Evolutionary conservation across 2,113 vertebrate genomes (phyloP).

Genomic region (Haemorhous mexicanus): DNA sequence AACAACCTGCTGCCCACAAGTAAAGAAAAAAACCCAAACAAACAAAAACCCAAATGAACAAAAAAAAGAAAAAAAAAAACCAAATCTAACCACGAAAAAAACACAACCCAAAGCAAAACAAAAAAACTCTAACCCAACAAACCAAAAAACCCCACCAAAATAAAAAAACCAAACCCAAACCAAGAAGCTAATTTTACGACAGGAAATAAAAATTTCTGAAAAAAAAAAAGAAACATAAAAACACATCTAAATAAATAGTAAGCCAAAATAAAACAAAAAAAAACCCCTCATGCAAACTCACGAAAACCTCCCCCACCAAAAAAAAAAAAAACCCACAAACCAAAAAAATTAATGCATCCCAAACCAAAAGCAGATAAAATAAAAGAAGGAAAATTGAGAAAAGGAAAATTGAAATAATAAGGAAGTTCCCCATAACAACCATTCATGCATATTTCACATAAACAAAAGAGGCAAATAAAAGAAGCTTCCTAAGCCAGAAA

Average conservation of each 20-base stretch:
- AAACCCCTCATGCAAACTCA: neutral
- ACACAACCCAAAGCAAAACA: neutral
- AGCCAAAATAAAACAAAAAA: neutral
- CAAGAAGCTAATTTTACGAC: neutral
- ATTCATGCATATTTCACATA: neutral
- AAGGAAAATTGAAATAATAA: neutral
- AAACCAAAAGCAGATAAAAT: neutral
- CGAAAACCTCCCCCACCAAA: neutral
- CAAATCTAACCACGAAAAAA: neutral
- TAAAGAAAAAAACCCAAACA: neutral
- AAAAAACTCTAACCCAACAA: neutral
- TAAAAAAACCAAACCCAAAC: neutral
- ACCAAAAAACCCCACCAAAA: neutral
- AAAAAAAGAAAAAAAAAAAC: neutral
- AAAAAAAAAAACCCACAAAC: neutral
- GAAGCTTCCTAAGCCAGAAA: neutral
- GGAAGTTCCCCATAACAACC: accelerated
- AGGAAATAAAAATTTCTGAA: neutral
- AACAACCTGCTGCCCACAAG: neutral
- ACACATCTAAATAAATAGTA: accelerated
- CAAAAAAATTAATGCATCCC: too few species aligned
- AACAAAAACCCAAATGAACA: neutral
- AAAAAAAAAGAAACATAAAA: accelerated
- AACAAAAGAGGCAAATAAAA: neutral
- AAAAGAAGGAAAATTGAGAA: neutral